These are phyloP conservation scores for Rhegmatorhina hoffmannsi DNA, from an alignment of 2,113 vertebrate species.

Conservation along the genomic window DNA sequence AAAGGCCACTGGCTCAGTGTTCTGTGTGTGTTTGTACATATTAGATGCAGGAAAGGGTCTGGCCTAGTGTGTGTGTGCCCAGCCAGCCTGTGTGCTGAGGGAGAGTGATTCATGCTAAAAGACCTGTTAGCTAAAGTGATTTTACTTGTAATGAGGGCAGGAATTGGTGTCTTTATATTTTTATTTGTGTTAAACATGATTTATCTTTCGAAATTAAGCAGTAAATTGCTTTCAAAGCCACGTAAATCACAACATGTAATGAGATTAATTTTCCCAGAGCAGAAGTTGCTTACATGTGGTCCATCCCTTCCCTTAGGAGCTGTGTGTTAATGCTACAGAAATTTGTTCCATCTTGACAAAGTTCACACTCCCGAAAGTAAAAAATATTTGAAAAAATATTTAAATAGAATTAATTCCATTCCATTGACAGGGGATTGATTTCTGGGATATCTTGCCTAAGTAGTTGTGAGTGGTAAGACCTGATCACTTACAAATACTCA, in stretches of 20 bases:
- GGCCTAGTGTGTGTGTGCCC: neutral
- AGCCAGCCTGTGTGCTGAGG: neutral
- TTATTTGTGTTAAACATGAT: conserved; percentile 1
- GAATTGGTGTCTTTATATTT: neutral
- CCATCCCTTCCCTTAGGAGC: neutral
- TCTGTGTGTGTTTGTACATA: accelerated
- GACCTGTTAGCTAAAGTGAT: neutral
- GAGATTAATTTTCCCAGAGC: neutral
- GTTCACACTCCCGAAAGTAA: neutral
- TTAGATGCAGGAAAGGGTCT: neutral
- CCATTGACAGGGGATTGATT: neutral
- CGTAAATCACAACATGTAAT: conserved; percentile 26
- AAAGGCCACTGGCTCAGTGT: neutral
- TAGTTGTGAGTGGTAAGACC: neutral
- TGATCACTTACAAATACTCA: neutral
- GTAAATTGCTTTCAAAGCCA: conserved; percentile 5
- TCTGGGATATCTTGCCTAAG: neutral
- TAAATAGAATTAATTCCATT: neutral
- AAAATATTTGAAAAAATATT: neutral
- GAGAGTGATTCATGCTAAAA: neutral
- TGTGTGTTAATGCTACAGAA: neutral
- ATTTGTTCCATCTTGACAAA: neutral
- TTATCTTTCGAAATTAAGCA: conserved; percentile 14
- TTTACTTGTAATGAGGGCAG: neutral
- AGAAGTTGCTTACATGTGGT: neutral